Base-by-base conservation (phyloP, 2,113 vertebrate genomes). In the Helogale parvula region DNA sequence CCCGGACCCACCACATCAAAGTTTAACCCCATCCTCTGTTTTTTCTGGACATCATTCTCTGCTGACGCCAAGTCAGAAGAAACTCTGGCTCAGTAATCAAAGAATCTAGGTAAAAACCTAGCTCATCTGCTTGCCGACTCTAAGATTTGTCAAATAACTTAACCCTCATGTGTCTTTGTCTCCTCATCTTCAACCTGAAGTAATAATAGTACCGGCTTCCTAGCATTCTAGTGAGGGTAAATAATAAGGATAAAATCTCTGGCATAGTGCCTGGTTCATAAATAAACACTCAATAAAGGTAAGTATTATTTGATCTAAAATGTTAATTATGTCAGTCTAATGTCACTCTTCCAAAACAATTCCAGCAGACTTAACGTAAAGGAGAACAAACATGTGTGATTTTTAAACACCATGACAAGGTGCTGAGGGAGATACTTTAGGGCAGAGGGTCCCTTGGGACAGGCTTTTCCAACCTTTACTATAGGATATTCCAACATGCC, bases 271-370 rank as follows among this genome's bases (percentile, higher is more conserved):
- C 93, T 80, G 66, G 29, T 60, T 88, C 27, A 45, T 80, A 95
- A 95, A 45, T 80, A 95, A 95, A 76, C 47, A 65, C 19, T 52
- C 74, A 38, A 31, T 54, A 47, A 29, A 31, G 47, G 17, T 84
- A 57, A 38, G 10, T 29, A 60, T 85, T 60, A 93, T 35, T 89
- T 92, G 91, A 80, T 66, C 14, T 66, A 93, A 81, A 66, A 65
- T 54, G 54, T 71, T 91, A 96, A 21, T 95, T 38, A 84, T 35
- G 57, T 50, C 83, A 88, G n/a, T 74, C 93, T 93, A 74, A 41
- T 50, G 11, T 74, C 16, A n/a, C 5, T 13, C 45, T 41, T 92
- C 65, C 35, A 91, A 83, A 96, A 23, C 31, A 93, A 52, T 74
- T 93, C 66, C 54, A 91, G 68, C 52, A 83, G 23, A 19, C 52